These are phyloP conservation scores for Symphodus melops DNA, from an alignment of 2,113 vertebrate genomes.

Conservation along the genomic window DNA sequence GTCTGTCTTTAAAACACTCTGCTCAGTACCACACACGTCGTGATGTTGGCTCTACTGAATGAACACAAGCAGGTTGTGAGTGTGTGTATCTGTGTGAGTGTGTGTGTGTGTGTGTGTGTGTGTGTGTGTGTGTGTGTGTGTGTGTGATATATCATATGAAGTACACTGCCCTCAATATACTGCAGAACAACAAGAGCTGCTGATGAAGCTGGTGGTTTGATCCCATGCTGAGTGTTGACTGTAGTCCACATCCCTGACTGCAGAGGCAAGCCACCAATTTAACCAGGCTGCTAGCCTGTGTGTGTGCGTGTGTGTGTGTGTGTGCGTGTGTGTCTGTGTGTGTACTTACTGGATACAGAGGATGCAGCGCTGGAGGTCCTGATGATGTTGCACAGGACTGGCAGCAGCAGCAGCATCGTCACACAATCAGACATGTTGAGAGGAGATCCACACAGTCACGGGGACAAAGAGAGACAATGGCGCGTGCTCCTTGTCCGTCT, in stretches of 20 bases:
- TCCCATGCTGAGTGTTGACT: neutral
- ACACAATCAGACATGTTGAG: conserved; percentile 40
- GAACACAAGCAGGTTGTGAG: too few species aligned
- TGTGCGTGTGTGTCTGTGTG: conserved; percentile 12
- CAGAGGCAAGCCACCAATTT: conserved; percentile 3
- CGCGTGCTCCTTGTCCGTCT: neutral
- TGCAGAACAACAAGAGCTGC: neutral
- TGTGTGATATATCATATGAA: too few species aligned
- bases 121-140: too few species aligned
- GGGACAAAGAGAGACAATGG: neutral
- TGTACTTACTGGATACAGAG: conserved; percentile 69
- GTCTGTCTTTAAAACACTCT: neutral
- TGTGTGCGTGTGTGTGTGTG: conserved; percentile 14
- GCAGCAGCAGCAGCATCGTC: conserved; percentile 30
- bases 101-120: too few species aligned
- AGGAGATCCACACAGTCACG: neutral
- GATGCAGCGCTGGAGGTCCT: conserved; percentile 43
- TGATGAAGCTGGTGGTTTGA: neutral
- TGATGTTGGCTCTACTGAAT: neutral
- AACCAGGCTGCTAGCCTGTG: conserved; percentile 11
- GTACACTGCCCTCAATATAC: too few species aligned
- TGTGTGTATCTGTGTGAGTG: too few species aligned
- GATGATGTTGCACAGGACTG: conserved; percentile 56
- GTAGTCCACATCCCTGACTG: neutral
- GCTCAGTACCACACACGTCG: too few species aligned